Conservation (phyloP, 2,113 vertebrate genomes). For the Nannospalax galili region DNA sequence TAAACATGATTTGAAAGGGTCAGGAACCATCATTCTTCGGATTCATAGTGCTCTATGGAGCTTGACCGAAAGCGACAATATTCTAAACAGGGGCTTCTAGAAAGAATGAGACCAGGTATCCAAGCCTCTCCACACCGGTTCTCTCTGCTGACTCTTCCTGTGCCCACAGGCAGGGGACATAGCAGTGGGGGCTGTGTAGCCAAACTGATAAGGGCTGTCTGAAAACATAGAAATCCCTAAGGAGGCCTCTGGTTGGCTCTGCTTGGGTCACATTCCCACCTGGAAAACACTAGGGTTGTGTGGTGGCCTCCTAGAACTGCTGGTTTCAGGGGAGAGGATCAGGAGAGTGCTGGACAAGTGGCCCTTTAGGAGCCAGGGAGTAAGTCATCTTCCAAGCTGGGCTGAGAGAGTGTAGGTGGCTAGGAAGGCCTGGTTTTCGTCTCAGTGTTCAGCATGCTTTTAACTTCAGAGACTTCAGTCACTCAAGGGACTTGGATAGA, state of each 20-base stretch:
- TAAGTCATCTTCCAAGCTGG: neutral
- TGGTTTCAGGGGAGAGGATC: rapidly evolving
- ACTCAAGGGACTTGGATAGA: neutral
- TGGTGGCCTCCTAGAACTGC: neutral
- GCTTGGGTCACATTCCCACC: neutral
- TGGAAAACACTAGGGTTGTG: neutral
- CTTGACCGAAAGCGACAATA: neutral
- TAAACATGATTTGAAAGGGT: neutral
- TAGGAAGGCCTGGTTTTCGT: neutral
- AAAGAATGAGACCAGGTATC: too few species aligned
- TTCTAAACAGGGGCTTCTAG: neutral
- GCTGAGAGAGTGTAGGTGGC: neutral
- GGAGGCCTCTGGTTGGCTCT: neutral
- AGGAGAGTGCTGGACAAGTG: neutral
- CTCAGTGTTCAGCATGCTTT: neutral
- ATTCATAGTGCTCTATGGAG: neutral
- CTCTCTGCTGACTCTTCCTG: neutral
- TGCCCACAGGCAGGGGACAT: neutral
- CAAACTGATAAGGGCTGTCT: neutral
- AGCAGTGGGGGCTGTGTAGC: neutral
- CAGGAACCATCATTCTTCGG: neutral
- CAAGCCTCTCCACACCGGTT: neutral
- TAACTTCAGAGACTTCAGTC: neutral
- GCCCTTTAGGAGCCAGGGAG: neutral
- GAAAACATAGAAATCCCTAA: neutral